Evolutionary conservation across 1,140 invertebrate genomes (phyloP), one percentile per base, ranked within the genome.

Genomic region (Probaryconus sp.): DNA sequence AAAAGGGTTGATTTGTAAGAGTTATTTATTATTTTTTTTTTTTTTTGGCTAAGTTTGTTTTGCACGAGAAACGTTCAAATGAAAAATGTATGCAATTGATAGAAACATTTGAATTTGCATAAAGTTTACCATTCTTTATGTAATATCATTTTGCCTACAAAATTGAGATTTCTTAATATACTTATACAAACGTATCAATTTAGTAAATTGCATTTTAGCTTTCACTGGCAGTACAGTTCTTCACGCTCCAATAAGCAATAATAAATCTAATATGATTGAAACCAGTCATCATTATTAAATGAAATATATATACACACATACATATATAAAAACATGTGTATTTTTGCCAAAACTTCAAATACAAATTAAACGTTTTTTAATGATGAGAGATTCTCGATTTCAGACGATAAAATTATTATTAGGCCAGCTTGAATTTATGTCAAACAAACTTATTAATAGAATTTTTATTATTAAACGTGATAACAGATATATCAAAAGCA

Each of bases 291-390:
- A 50, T 42, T 43, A 50, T 37, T 68, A 56, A 31, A 11, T 50
- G 33, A 26, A 64, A 33, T 50, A 35, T 68, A 58, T 42, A 56
- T 55, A 7, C 3, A 24, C 21, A 24, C 7, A 24, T n/a, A n/a
- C n/a, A n/a, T n/a, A n/a, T n/a, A n/a, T n/a, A n/a, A n/a, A n/a
- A n/a, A n/a, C n/a, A n/a, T n/a, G n/a, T n/a, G n/a, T n/a, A n/a
- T n/a, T n/a, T n/a, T n/a, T n/a, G 21, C 21, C 3, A 24, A 24
- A 4, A 4, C 21, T 3, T 24, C 21, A 53, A 53, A 35, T 45
- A 2, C 31, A 43, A 64, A 53, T 53, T 64, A 64, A 53, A 64
- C 48, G 48, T 43, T 64, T 28, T 64, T 64, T 53, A 67, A 55
- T 26, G 40, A 47, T 16, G 7, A 33, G 1, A 24, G 4, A 10